A percentile compares a stretch with the other conserved stretches of the same genome.
These are phyloP conservation scores for Stenichneumon culpator DNA, from an alignment of 2,888 invertebrate genomes.

Conservation along the genomic window DNA sequence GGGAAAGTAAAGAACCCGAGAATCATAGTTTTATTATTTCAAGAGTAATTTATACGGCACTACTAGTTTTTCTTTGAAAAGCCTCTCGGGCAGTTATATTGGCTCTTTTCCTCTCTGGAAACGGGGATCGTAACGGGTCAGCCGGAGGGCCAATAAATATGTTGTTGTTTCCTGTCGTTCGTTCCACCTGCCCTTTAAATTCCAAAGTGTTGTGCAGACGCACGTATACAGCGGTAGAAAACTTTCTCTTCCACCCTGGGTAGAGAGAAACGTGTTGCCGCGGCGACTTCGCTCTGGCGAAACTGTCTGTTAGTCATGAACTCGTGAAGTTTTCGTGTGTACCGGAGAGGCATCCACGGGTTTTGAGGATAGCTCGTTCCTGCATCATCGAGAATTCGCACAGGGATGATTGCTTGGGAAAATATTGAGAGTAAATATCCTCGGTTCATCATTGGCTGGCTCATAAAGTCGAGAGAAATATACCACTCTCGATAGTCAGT, in stretches of 20 bases:
- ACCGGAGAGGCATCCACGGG: neutral
- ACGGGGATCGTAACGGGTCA: slow-evolving; percentile 39
- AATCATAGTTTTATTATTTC: slow-evolving; percentile 56
- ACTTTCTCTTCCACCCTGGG: slow-evolving; percentile 7
- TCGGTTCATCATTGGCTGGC: slow-evolving; percentile 60
- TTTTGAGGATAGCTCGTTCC: slow-evolving; percentile 21
- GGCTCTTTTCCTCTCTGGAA: neutral
- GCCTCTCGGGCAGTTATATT: slow-evolving; percentile 4
- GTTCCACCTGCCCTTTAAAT: slow-evolving; percentile 63
- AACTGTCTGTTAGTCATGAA: neutral
- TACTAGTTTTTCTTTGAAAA: slow-evolving; percentile 23
- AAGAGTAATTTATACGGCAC: slow-evolving; percentile 46
- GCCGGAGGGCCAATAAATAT: slow-evolving; percentile 63
- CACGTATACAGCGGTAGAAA: neutral
- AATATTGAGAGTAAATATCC: slow-evolving; percentile 64
- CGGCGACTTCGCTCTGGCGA: neutral
- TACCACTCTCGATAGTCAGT: slow-evolving; percentile 19
- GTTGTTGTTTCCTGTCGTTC: slow-evolving; percentile 52
- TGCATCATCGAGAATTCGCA: slow-evolving; percentile 19
- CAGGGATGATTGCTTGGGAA: slow-evolving; percentile 60
- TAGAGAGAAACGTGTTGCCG: neutral
- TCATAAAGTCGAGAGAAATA: slow-evolving; percentile 50
- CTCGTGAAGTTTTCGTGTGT: neutral
- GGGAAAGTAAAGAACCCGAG: neutral
- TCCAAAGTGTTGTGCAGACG: slow-evolving; percentile 28